Percentiles rank a stretch among this genome's conserved stretches.
Conservation (phyloP, 2,888 invertebrate genomes). For the Ichneumoninae sp. region DNA sequence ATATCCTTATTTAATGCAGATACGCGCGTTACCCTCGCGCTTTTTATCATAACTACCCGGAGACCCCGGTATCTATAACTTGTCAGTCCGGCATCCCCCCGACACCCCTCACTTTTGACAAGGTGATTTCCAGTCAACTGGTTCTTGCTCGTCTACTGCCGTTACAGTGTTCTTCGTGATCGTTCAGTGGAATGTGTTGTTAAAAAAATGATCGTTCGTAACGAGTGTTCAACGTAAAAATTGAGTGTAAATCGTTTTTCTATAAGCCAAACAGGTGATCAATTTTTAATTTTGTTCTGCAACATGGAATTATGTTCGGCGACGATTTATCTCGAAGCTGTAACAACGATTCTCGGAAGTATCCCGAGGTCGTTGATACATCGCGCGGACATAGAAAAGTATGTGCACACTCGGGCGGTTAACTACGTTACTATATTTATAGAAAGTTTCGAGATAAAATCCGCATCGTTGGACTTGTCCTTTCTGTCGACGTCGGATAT, state of each 20-base stretch:
- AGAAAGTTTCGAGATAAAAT: constrained; percentile 24
- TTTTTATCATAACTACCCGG: not conserved
- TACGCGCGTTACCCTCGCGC: not conserved
- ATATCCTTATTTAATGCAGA: not conserved
- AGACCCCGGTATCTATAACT: not conserved
- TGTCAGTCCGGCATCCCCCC: not conserved
- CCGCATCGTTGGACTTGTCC: constrained; percentile 5
- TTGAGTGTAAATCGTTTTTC: not conserved
- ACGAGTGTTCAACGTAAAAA: not conserved
- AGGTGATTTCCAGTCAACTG: not conserved
- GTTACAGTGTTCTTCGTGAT: constrained; percentile 2
- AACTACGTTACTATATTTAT: constrained; percentile 37
- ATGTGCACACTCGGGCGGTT: constrained; percentile 28
- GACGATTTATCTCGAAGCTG: constrained; percentile 28
- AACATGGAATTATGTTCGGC: not conserved
- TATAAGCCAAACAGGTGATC: constrained; percentile 2
- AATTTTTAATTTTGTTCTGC: not conserved
- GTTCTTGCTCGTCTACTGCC: not conserved
- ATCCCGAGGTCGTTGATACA: constrained; percentile 26
- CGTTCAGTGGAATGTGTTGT: constrained; percentile 17
- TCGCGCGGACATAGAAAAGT: constrained; percentile 35
- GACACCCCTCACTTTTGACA: not conserved
- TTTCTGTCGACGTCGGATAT: constrained; percentile 8
- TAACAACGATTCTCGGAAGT: constrained; percentile 48
- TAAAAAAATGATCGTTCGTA: not conserved